Evolutionary conservation across 2,888 invertebrate species (phyloP).

Genomic region (Watsonalla binaria): DNA sequence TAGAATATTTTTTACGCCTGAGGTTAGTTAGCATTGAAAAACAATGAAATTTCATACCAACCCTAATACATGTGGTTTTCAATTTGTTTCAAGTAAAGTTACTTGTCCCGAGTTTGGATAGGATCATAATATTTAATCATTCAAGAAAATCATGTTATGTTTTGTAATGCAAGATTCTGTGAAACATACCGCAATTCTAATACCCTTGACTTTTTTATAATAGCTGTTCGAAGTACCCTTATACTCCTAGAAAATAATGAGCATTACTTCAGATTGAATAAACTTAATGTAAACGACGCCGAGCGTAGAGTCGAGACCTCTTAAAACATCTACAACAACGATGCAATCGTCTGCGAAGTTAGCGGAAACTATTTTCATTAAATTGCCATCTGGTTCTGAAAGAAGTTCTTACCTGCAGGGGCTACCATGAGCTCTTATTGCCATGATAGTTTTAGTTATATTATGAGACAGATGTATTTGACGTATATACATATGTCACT

Average conservation of each 20-base stretch:
- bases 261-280: too few species aligned
- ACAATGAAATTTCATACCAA: background rate
- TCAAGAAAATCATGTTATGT: too few species aligned
- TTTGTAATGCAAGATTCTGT: too few species aligned
- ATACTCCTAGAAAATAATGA: too few species aligned
- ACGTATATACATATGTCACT: too few species aligned
- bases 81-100: conserved; percentile 17
- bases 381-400: background rate
- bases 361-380: conserved; percentile 14
- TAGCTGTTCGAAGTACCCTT: too few species aligned
- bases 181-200: too few species aligned
- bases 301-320: conserved; percentile 5
- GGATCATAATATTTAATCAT: too few species aligned
- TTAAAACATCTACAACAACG: conserved; percentile 22
- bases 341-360: conserved; percentile 43
- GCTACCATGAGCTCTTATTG: too few species aligned
- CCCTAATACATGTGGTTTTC: background rate
- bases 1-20: background rate
- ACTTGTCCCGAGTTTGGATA: conserved; percentile 1
- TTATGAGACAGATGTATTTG: too few species aligned
- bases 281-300: background rate
- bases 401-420: background rate
- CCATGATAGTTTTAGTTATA: too few species aligned
- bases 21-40: background rate
- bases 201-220: too few species aligned